phyloP scores from a whole-genome alignment of 2,797 vertebrate genomes.

The Potorous gilbertii region DNA sequence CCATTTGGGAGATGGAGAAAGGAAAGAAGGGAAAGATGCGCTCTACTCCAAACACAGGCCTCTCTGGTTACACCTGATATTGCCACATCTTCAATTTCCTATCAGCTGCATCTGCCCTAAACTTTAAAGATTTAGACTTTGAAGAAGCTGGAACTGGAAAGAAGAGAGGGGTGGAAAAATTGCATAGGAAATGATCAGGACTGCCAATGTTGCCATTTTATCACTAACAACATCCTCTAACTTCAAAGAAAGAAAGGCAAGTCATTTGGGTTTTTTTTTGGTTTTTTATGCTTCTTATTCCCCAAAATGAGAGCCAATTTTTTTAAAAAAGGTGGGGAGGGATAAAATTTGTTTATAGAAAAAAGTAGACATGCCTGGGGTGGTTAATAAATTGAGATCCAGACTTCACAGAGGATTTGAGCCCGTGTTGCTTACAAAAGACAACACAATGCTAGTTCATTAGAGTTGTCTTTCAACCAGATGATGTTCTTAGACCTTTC shows the following conservation, averaged over 20 bases:
- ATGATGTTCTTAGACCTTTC: conserved; percentile 63
- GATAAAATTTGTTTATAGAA: conserved; percentile 72
- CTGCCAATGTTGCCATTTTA: conserved; percentile 21
- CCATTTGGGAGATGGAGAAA: background rate
- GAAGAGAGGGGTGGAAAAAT: background rate
- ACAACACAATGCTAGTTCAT: conserved; percentile 51
- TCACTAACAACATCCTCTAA: conserved; percentile 23
- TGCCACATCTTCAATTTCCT: conserved; percentile 30
- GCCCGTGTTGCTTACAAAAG: conserved; percentile 69
- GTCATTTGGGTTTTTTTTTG: background rate
- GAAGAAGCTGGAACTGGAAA: conserved; percentile 15
- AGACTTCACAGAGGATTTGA: conserved; percentile 76
- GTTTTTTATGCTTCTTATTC: conserved; percentile 10
- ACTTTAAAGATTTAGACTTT: conserved; percentile 17
- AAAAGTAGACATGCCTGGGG: conserved; percentile 67
- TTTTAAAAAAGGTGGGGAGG: conserved; percentile 48
- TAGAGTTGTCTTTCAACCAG: conserved; percentile 58
- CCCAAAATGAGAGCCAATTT: conserved; percentile 56
- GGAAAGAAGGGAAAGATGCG: background rate
- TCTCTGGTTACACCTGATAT: background rate
- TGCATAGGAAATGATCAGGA: background rate
- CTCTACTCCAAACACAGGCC: background rate
- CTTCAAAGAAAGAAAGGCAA: background rate
- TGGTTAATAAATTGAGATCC: conserved; percentile 76
- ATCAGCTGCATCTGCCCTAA: conserved; percentile 11